These are phyloP conservation scores for Stenodera caucasica DNA, from an alignment of 2,888 invertebrate genomes.

Conservation along the genomic window DNA sequence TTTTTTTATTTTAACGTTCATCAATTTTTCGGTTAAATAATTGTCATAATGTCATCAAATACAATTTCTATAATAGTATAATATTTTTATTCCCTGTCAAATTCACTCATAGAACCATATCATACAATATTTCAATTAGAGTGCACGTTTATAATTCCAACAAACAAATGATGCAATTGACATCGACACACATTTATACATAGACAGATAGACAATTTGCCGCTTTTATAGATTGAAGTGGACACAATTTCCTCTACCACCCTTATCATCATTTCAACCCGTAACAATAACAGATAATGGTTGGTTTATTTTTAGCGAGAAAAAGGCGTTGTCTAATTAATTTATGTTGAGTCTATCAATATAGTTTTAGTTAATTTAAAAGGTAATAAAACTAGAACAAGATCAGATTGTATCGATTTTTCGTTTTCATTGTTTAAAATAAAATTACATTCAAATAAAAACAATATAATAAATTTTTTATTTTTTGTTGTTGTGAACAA, in stretches of 20 bases:
- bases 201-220: neutral
- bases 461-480: neutral
- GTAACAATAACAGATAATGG: neutral
- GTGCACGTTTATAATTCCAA: neutral
- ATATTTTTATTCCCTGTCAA: neutral
- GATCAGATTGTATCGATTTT: neutral
- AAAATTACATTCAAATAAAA: no score
- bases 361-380: neutral
- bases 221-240: neutral
- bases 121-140: neutral
- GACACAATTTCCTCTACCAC: neutral
- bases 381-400: neutral
- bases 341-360: neutral
- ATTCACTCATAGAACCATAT: neutral
- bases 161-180: slow-evolving; percentile 1
- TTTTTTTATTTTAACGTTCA: no score
- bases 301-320: neutral
- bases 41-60: no score
- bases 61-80: no score
- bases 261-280: neutral
- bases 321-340: neutral
- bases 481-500: no score
- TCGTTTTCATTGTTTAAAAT: neutral
- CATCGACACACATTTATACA: neutral
- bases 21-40: no score